Evolutionary conservation across 30 jellyfish, hydroid and myxozoan genomes (phyloP).

Genomic region (Pelagia noctiluca): DNA sequence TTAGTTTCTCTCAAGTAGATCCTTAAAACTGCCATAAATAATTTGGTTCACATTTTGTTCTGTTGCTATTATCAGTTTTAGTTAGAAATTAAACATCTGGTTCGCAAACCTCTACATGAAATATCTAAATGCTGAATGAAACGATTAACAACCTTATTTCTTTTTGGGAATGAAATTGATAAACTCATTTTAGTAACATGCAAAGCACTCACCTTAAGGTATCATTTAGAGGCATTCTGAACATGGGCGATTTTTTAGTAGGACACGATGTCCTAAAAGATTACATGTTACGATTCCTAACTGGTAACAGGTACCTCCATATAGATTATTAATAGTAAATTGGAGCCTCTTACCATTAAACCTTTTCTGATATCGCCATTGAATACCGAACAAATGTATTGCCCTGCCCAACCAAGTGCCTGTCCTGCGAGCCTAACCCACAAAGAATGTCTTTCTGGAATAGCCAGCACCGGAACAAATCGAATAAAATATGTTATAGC

Average conservation of each 20-base stretch:
- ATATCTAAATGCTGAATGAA: too few relatives aligned
- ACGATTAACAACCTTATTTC: too few relatives aligned
- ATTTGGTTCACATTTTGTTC: too few relatives aligned
- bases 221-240: background rate
- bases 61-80: background rate
- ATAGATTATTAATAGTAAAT: too few relatives aligned
- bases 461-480: too few relatives aligned
- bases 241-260: background rate
- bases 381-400: background rate
- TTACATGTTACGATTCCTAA: background rate
- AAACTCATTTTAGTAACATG: too few relatives aligned
- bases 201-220: background rate
- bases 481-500: background rate
- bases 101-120: background rate
- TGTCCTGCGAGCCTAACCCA: too few relatives aligned
- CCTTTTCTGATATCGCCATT: background rate
- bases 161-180: too few relatives aligned
- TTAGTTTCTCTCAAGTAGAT: background rate
- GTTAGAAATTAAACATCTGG: background rate
- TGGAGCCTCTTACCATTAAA: too few relatives aligned
- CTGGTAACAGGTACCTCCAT: conserved; percentile 20
- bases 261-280: conserved; percentile 15
- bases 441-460: too few relatives aligned
- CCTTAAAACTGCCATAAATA: too few relatives aligned
- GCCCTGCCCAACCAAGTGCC: background rate